Base-by-base conservation (phyloP, 2,797 vertebrate species). In the Chelon labrosus region DNA sequence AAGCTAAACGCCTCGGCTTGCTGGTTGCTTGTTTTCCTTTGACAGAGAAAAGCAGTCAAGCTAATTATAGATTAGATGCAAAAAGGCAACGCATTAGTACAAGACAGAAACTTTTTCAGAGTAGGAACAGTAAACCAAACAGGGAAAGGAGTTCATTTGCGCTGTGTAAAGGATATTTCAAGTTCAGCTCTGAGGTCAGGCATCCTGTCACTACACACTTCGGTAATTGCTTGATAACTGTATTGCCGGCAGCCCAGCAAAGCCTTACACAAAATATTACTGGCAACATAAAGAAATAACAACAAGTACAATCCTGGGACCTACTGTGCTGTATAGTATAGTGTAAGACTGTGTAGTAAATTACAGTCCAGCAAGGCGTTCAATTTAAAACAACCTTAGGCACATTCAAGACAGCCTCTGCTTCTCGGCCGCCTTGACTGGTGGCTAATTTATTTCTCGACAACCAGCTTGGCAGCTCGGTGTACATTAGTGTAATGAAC, bases 131-230 rank as follows among this genome's bases (percentile, higher is more conserved):
- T 59, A 57, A 77, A 71, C 75, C 70, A 75, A 71, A 79, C 37
- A 44, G 57, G 54, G 38, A 79, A 68, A 75, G 66, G 61, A 69
- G 83, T 88, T 78, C n/a, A 76, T 85, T 75, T 69, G 22, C 67
- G 56, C 54, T 20, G 11, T 17, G 17, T 22, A 38, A 39, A 31
- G 49, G 31, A 63, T 64, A 39, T 68, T 65, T 69, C 35, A 62
- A 58, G 42, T 17, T 35, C 27, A 52, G 55, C 46, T 63, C 58
- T 69, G 51, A 61, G 65, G 62, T 75, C 57, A 49, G 25, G 14
- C 10, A 7, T 52, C 70, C 55, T 46, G 67, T 67, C 41, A 25
- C 46, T 16, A 9, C 35, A 65, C 35, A 57, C 39, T 73, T 69
- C 46, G 75, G 44, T 44, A 62, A 42, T 66, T 51, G 39, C 57